These are phyloP conservation scores for Flexamia atlantica DNA, from an alignment of 2,888 invertebrate species.

Conservation along the genomic window DNA sequence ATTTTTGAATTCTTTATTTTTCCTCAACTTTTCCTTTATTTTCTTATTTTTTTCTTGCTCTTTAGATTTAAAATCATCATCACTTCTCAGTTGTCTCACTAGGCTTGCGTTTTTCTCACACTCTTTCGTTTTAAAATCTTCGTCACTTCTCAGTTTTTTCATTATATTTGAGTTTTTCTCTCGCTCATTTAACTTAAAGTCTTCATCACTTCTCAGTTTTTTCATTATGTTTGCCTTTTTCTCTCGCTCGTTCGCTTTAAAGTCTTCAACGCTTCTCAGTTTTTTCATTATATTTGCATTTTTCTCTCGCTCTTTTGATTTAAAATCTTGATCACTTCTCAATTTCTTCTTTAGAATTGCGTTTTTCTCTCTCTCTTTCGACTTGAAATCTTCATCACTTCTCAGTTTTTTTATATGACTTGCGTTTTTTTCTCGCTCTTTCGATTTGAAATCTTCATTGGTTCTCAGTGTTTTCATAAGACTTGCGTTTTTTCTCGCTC, in stretches of 20 bases:
- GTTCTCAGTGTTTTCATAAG: neutral
- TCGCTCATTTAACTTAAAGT: neutral
- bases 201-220: neutral
- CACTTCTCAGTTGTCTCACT: too few relatives aligned
- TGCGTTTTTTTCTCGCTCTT: neutral
- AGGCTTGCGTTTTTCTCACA: neutral
- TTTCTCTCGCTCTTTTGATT: neutral
- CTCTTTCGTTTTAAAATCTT: neutral
- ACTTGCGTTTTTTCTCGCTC: neutral
- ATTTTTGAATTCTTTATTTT: neutral
- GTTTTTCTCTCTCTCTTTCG: slow-evolving; percentile 4
- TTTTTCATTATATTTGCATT: neutral
- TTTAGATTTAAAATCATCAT: neutral
- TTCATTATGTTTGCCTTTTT: too few relatives aligned
- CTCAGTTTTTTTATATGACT: slow-evolving; percentile 5
- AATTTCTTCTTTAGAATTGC: neutral
- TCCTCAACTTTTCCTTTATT: neutral
- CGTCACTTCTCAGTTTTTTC: slow-evolving; percentile 10
- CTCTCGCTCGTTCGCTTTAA: too few relatives aligned
- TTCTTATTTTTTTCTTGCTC: neutral
- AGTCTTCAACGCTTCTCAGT: too few relatives aligned
- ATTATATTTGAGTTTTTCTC: neutral
- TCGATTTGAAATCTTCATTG: neutral
- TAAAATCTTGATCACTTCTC: neutral
- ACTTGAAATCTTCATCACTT: neutral